A percentile compares a stretch with the other conserved stretches of the same genome.
These are phyloP conservation scores for Lemur catta DNA, from an alignment of 2,797 vertebrate genomes.

Conservation along the genomic window DNA sequence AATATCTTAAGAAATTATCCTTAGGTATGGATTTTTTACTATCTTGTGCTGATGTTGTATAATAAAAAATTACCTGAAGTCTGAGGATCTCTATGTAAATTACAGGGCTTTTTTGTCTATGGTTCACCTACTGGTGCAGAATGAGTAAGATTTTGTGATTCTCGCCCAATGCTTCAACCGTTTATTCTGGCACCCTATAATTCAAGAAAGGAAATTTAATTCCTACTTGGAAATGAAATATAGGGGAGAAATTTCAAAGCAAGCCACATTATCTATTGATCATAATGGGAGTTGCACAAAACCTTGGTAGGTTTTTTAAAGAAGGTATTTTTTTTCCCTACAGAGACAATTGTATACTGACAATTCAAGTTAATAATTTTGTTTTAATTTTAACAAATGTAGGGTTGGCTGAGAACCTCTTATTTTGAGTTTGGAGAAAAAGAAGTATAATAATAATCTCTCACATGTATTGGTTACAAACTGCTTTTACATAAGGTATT, in stretches of 20 bases:
- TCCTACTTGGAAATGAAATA: conserved; percentile 67
- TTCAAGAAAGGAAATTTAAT: conserved; percentile 72
- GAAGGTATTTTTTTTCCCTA: conserved; percentile 40
- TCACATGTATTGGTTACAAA: conserved; percentile 39
- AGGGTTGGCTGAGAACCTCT: conserved; percentile 11
- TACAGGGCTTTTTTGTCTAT: background rate
- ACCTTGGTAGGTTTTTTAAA: conserved; percentile 51
- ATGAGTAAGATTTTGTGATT: conserved; percentile 51
- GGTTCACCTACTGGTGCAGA: conserved; percentile 44
- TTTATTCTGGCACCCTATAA: conserved; percentile 70
- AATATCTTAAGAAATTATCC: conserved; percentile 54
- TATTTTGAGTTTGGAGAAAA: conserved; percentile 57
- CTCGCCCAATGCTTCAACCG: conserved; percentile 20
- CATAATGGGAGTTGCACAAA: conserved; percentile 39
- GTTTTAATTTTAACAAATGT: conserved; percentile 67
- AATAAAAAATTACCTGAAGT: conserved; percentile 52
- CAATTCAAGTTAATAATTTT: conserved; percentile 67
- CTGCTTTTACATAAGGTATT: conserved; percentile 1
- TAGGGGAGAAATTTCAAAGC: conserved; percentile 59
- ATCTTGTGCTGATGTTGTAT: conserved; percentile 4
- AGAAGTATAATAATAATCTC: conserved; percentile 48
- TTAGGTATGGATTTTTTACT: conserved; percentile 44
- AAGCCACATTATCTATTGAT: conserved; percentile 61
- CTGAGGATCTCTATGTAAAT: conserved; percentile 58
- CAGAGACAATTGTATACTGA: conserved; percentile 30